These are phyloP conservation scores for Patella pellucida DNA, from an alignment of 2,888 invertebrate genomes.

Conservation along the genomic window DNA sequence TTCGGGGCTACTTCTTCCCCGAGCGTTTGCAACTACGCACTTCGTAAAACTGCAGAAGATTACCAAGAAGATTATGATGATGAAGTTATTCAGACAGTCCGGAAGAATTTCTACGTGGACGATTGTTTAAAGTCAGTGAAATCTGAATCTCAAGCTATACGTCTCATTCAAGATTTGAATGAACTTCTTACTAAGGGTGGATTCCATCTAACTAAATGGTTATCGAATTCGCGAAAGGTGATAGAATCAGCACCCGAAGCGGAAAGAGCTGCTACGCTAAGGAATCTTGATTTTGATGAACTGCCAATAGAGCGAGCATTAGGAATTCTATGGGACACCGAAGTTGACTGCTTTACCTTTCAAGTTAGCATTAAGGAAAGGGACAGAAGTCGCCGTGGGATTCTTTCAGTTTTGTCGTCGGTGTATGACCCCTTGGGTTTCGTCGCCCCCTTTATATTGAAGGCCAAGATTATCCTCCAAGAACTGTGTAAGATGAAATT, in stretches of 20 bases:
- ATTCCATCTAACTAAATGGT: constrained; percentile 37
- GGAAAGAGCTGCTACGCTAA: constrained; percentile 26
- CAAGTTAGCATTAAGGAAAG: neutral
- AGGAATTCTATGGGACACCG: constrained; percentile 3
- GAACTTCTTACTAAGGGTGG: constrained; percentile 22
- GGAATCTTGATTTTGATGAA: neutral
- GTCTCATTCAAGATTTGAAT: neutral
- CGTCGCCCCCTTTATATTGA: constrained; percentile 13
- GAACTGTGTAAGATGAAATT: constrained; percentile 10
- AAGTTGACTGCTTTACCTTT: constrained; percentile 3
- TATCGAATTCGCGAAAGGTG: constrained; percentile 33
- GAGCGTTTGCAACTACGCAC: constrained; percentile 16
- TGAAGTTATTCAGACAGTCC: neutral
- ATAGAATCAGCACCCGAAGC: constrained; percentile 30
- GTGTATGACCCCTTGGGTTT: neutral
- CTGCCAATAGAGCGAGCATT: constrained; percentile 7
- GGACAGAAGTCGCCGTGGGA: neutral
- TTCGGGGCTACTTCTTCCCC: constrained; percentile 12
- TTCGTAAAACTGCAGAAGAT: constrained; percentile 12
- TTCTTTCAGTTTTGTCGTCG: neutral
- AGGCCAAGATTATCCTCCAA: constrained; percentile 17
- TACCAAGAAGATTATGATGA: neutral
- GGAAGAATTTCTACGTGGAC: constrained; percentile 19
- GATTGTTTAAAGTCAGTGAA: constrained; percentile 13
- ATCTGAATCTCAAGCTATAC: constrained; percentile 4